Conservation (phyloP, 2,888 invertebrate genomes). For the Polietes domitor region DNA sequence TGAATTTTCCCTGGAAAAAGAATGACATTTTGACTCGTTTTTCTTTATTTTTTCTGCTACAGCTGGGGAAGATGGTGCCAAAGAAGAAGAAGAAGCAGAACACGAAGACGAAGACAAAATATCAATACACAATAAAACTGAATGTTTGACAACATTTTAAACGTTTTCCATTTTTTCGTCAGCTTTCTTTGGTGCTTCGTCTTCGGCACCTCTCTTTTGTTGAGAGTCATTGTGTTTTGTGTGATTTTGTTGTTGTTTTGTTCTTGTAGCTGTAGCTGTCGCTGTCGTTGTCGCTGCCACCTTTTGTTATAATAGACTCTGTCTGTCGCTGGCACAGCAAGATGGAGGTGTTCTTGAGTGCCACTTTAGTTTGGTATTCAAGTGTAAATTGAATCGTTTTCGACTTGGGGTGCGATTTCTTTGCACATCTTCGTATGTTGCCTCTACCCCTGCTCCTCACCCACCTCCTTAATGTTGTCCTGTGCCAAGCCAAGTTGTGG, state of each 20-base stretch:
- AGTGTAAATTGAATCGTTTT: slow-evolving; percentile 66
- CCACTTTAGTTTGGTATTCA: slow-evolving; percentile 65
- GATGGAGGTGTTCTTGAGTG: slow-evolving; percentile 48
- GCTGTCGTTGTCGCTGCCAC: background rate
- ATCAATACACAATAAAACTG: slow-evolving; percentile 26
- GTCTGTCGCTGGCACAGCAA: background rate
- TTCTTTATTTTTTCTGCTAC: no score
- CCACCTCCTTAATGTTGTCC: background rate
- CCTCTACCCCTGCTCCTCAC: background rate
- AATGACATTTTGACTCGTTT: background rate
- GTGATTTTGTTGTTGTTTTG: background rate
- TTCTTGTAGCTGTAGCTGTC: background rate
- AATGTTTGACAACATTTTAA: slow-evolving; percentile 41
- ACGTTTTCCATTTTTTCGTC: slow-evolving; percentile 29
- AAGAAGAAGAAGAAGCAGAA: background rate
- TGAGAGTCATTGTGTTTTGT: background rate
- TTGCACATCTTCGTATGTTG: background rate
- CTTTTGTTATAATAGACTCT: background rate
- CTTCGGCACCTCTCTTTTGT: background rate
- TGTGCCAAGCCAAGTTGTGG: background rate
- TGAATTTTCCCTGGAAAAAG: background rate
- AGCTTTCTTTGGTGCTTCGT: slow-evolving; percentile 2
- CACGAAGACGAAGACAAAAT: slow-evolving; percentile 8
- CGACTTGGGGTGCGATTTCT: slow-evolving; percentile 28
- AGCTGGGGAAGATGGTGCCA: background rate